Percentiles rank a stretch among this genome's conserved stretches.
phyloP scores from a whole-genome alignment of 2,888 invertebrate genomes.

The Zygaena filipendulae region DNA sequence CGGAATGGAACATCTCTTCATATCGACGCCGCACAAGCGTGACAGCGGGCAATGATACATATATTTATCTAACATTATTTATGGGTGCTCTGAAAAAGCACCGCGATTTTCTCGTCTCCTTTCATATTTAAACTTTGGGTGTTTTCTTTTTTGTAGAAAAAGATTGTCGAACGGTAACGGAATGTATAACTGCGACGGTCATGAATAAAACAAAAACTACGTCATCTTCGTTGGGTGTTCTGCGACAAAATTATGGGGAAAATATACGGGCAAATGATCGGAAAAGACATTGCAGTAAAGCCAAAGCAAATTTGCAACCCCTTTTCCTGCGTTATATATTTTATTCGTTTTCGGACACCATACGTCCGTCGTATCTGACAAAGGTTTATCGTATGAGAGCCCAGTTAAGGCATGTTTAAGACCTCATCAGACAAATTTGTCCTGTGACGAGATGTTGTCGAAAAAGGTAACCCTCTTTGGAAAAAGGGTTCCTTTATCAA shows the following conservation, averaged over 20 bases:
- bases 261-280: no score
- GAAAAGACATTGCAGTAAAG: no score
- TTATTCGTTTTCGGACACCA: no score
- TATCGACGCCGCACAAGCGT: slow-evolving; percentile 31
- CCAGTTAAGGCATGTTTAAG: no score
- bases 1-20: no score
- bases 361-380: no score
- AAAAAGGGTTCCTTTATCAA: no score
- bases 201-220: slow-evolving; percentile 27
- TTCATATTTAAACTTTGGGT: slow-evolving; percentile 58
- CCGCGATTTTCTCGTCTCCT: slow-evolving; percentile 42
- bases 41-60: slow-evolving; percentile 59
- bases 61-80: slow-evolving; percentile 65
- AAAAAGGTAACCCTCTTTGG: no score
- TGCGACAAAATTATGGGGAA: no score
- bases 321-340: no score
- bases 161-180: slow-evolving; percentile 30
- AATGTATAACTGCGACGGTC: slow-evolving; percentile 30
- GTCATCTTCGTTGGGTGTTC: slow-evolving; percentile 3
- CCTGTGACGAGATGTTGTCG: slow-evolving; percentile 58
- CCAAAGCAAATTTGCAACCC: no score
- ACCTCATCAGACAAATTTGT: slow-evolving; percentile 61
- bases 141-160: slow-evolving; percentile 40
- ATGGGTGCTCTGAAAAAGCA: slow-evolving; percentile 42
- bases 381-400: no score